phyloP scores from a whole-genome alignment of 2,797 vertebrate species.

The Columba guinea region DNA sequence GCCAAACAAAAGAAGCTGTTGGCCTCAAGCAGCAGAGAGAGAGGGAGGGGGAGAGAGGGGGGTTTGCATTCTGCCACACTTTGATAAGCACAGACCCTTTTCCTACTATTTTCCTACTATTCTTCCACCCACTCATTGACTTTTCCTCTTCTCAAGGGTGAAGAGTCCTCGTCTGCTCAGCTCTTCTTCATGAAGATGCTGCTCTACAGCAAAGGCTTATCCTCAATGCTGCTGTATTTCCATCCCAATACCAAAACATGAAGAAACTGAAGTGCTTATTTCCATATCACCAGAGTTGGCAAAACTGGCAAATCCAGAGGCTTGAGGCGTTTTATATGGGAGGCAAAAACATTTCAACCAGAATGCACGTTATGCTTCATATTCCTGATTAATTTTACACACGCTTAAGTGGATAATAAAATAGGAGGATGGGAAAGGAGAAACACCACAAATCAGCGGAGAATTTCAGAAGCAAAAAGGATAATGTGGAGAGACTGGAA shows the following conservation, averaged over 20 bases:
- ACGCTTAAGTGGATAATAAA: neutral
- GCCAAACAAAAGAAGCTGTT: too few relatives aligned
- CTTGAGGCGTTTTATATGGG: neutral
- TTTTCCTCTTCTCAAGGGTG: neutral
- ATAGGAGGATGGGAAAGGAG: neutral
- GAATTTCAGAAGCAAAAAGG: neutral
- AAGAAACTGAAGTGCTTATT: neutral
- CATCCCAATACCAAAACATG: neutral
- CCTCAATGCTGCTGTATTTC: neutral
- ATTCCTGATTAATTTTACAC: neutral
- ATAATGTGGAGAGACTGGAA: neutral
- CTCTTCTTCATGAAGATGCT: neutral
- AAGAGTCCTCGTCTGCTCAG: neutral
- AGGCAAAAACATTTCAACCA: neutral
- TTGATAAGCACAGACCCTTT: neutral
- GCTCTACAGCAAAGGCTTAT: neutral
- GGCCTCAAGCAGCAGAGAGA: too few relatives aligned
- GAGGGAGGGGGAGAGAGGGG: too few relatives aligned
- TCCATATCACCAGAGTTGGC: neutral
- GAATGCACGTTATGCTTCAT: neutral
- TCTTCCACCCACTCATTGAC: neutral
- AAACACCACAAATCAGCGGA: neutral
- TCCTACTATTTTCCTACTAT: fast-evolving
- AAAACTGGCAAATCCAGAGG: neutral
- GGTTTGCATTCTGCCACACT: too few relatives aligned